phyloP scores from a whole-genome alignment of 2,797 vertebrate genomes.

The Vipera latastei region DNA sequence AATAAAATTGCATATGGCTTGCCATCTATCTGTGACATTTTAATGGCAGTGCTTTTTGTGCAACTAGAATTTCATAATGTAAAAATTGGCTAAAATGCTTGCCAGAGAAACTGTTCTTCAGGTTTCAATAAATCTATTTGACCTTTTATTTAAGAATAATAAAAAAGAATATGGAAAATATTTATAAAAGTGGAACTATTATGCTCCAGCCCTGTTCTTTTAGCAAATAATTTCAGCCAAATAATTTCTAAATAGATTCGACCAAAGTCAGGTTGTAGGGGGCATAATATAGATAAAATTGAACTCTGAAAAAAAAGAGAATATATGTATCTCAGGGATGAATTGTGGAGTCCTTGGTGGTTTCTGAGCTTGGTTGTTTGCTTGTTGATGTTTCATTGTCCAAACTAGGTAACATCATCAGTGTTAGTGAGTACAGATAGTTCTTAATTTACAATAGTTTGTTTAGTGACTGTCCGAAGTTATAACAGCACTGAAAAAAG shows the following conservation, averaged over 20 bases:
- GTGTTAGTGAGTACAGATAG: background rate
- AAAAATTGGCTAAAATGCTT: slow-evolving; percentile 30
- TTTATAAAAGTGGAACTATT: background rate
- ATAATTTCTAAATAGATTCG: background rate
- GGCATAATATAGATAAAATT: background rate
- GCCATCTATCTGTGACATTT: slow-evolving; percentile 45
- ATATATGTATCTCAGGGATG: background rate
- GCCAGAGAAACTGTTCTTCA: slow-evolving; percentile 13
- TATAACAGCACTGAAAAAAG: background rate
- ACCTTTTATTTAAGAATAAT: background rate
- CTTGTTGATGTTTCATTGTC: background rate
- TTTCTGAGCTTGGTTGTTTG: background rate
- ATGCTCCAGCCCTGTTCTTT: background rate
- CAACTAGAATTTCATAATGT: slow-evolving; percentile 40
- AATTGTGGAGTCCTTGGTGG: background rate
- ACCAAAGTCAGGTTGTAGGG: background rate
- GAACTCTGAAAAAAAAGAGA: background rate
- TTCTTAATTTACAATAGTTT: background rate
- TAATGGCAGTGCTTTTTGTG: slow-evolving; percentile 46
- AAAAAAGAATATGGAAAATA: background rate
- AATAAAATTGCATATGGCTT: slow-evolving; percentile 48
- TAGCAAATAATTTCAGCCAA: background rate
- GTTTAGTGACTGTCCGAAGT: no score
- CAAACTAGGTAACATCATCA: background rate
- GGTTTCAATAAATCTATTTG: background rate